Evolutionary conservation across 2,888 invertebrate species (phyloP), one percentile per base, ranked within the genome.

Genomic region (Acanthosoma haemorrhoidale): DNA sequence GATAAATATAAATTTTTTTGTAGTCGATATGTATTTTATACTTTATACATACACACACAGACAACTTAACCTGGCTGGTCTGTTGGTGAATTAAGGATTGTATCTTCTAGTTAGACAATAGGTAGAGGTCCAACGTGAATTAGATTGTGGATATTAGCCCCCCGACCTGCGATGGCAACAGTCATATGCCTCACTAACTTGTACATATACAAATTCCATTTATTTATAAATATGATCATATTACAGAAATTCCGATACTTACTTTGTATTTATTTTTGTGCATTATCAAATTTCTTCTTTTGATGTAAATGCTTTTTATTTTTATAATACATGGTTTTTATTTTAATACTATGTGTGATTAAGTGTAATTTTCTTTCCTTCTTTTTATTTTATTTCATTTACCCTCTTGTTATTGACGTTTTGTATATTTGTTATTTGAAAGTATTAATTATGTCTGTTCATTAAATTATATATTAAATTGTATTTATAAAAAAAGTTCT

Each of bases 61-160:
- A 63, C 34, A 25, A 57, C 32, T 16, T 32, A 11, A 9, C 38
- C 67, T 68, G 71, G 71, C 68, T 68, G 67, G 71, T 68, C 51
- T 51, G 68, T 71, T 71, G 71, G 68, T 71, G 68, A 57, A 61
- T 67, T 67, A 34, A 57, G 43, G 67, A 4, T 66, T 16, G 9
- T n/a, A n/a, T n/a, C n/a, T n/a, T n/a, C n/a, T n/a, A n/a, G n/a
- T 18, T 41, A 64, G 39, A 64, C 39, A 29, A 41, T 64, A 29
- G 15, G 67, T 67, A 67, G 67, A 67, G 67, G 67, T 67, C 67
- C 67, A 67, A 67, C 29, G 31, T 32, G 41, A 21, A 31, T 29
- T 38, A 43, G 21, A n/a, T 38, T 36, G 21, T 61, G n/a, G n/a
- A n/a, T n/a, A n/a, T n/a, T n/a, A n/a, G n/a, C n/a, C n/a, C n/a